Conservation (phyloP, 30 jellyfish, hydroid and myxozoan genomes). For the Sanderia malayensis region DNA sequence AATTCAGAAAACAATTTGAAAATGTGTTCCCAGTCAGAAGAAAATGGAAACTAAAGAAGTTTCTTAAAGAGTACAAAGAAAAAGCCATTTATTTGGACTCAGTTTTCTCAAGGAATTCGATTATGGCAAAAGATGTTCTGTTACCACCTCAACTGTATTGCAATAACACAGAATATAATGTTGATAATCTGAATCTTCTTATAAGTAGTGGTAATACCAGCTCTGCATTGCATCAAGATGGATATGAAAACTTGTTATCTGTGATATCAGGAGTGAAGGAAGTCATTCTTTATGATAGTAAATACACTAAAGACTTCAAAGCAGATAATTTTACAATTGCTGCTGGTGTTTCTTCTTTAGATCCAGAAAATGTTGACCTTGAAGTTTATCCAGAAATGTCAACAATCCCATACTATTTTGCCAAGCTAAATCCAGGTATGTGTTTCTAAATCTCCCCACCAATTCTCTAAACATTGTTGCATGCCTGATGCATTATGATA, state of each 20-base stretch:
- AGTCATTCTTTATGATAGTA: slow-evolving; percentile 48
- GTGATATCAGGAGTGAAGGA: slow-evolving; percentile 46
- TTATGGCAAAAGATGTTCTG: slow-evolving; percentile 34
- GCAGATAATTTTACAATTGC: slow-evolving; percentile 49
- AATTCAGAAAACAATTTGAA: slow-evolving; percentile 33
- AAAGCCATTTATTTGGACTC: slow-evolving; percentile 48
- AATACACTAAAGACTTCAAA: slow-evolving; percentile 33
- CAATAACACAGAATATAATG: neutral
- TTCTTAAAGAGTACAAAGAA: slow-evolving; percentile 32
- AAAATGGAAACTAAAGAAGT: slow-evolving; percentile 12
- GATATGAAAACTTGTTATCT: slow-evolving; percentile 53
- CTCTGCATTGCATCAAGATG: slow-evolving; percentile 77
- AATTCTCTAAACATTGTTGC: no score
- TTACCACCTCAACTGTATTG: slow-evolving; percentile 47
- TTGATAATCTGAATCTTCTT: slow-evolving; percentile 37
- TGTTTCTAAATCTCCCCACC: no score
- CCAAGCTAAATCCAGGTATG: slow-evolving; percentile 51
- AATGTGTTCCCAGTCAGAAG: slow-evolving; percentile 38
- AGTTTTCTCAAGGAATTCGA: slow-evolving; percentile 24
- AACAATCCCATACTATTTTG: slow-evolving; percentile 33
- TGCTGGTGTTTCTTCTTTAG: slow-evolving; percentile 56
- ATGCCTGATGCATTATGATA: no score
- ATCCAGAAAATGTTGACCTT: slow-evolving; percentile 44
- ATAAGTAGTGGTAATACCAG: slow-evolving; percentile 75
- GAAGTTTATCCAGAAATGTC: slow-evolving; percentile 1